Percentiles rank a stretch among this genome's conserved stretches.
These are phyloP conservation scores for Acridotheres tristis DNA, from an alignment of 2,797 vertebrate species.

Conservation along the genomic window DNA sequence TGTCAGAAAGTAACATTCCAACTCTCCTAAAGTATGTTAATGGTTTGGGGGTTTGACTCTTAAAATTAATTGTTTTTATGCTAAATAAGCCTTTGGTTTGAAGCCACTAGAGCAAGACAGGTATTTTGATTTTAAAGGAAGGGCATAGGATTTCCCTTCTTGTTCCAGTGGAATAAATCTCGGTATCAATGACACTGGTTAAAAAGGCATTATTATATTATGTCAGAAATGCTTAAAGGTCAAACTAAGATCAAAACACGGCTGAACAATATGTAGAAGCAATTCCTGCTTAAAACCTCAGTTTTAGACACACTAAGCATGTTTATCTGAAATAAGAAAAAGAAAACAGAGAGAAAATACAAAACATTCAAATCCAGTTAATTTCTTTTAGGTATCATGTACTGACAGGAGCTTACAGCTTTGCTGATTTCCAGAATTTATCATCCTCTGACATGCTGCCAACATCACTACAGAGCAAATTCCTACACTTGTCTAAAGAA, in stretches of 20 bases:
- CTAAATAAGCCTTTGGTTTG: background rate
- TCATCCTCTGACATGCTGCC: slow-evolving; percentile 74
- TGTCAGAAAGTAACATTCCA: slow-evolving; percentile 79
- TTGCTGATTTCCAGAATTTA: slow-evolving; percentile 76
- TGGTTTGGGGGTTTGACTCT: background rate
- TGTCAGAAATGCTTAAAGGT: background rate
- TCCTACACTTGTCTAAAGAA: slow-evolving; percentile 78
- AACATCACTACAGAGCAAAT: slow-evolving; percentile 79
- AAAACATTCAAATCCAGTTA: slow-evolving; percentile 3
- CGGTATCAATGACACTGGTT: background rate
- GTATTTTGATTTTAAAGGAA: background rate
- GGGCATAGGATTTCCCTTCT: background rate
- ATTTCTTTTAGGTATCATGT: slow-evolving; percentile 83
- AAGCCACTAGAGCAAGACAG: background rate
- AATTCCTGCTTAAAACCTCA: background rate
- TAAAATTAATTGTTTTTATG: background rate
- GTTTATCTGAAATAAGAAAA: background rate
- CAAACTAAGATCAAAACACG: background rate
- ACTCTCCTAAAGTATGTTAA: slow-evolving; percentile 84
- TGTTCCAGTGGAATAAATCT: background rate
- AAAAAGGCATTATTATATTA: background rate
- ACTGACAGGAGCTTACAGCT: slow-evolving; percentile 75
- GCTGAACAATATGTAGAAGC: background rate
- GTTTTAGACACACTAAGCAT: background rate
- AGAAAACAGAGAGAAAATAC: background rate